Evolutionary conservation across 1,140 invertebrate genomes (phyloP), one percentile per base, ranked within the genome.

Genomic region (Asbolus verrucosus): DNA sequence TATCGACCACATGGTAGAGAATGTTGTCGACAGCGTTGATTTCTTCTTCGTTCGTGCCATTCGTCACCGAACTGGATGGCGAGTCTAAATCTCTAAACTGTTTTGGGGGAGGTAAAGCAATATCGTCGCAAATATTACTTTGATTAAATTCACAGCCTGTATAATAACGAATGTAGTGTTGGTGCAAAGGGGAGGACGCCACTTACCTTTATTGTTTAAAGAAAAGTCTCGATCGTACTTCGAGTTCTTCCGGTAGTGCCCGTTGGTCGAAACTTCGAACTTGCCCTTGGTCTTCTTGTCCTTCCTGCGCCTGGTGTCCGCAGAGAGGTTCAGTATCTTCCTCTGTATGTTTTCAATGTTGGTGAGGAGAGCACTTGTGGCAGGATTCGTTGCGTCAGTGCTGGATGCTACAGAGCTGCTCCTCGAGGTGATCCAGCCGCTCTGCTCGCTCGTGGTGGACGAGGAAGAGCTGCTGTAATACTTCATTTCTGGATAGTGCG

Each of bases 71-170:
- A 70, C 70, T 75, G 1, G 71, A 50, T 0, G 73, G 71, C n/a
- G 75, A 76, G 4, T 90, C 89, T 19, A 89, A 87, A 82, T 94
- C 93, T 79, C 92, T 87, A 75, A 94, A 94, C 82, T 94, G 92
- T 75, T 93, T 90, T 0, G 93, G 93, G 1, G 93, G 93, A 5
- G 92, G 92, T 15, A 92, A 79, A 15, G 88, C 84, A 3, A 94
- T 85, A 76, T 92, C 90, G 77, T 93, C 91, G 75, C 91, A 91
- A 9, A 66, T 24, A 46, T 66, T 72, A 67, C 62, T 72, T 75
- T 77, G 71, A 72, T 75, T 77, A 59, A 65, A 61, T 60, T 77
- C 76, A 77, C 76, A 76, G 76, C 70, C 74, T 76, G 39, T 50
- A 75, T 73, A 38, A 36, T n/a, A n/a, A n/a, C n/a, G n/a, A n/a